A percentile compares a stretch with the other conserved stretches of the same genome.
Evolutionary conservation across 2,888 invertebrate species (phyloP).

Genomic region (Hermodice carunculata): DNA sequence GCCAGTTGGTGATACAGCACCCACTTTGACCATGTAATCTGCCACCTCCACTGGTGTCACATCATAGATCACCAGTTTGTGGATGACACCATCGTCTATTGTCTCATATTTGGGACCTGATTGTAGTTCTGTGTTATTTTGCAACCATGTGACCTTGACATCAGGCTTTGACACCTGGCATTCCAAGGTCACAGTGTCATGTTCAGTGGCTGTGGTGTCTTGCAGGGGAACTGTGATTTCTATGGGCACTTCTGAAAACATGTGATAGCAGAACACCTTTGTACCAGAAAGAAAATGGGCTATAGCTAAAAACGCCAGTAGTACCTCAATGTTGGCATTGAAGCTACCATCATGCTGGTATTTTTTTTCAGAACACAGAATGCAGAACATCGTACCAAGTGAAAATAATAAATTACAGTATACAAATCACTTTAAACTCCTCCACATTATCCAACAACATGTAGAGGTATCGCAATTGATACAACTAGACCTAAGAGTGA

Average conservation of each 20-base stretch:
- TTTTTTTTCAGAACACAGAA: no score
- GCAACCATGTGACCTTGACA: slow-evolving; percentile 61
- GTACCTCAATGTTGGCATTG: no score
- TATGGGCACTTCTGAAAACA: slow-evolving; percentile 56
- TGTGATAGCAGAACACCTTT: no score
- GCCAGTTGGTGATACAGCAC: slow-evolving; percentile 15
- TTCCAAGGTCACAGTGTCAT: slow-evolving; percentile 52
- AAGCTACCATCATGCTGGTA: no score
- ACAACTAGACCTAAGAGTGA: no score
- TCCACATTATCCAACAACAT: no score
- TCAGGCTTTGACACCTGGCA: slow-evolving; percentile 62
- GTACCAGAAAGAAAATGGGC: no score
- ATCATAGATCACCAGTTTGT: slow-evolving; percentile 51
- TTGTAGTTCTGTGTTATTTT: slow-evolving; percentile 35
- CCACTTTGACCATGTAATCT: slow-evolving; percentile 49
- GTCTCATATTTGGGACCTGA: slow-evolving; percentile 49
- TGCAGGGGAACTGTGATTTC: slow-evolving; percentile 54
- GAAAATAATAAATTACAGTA: no score
- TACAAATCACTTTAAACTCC: no score
- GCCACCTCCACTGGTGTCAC: slow-evolving; percentile 48
- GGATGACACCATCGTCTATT: slow-evolving; percentile 49
- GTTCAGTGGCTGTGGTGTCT: slow-evolving; percentile 52
- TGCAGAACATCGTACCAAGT: no score
- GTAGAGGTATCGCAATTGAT: no score
- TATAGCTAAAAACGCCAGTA: no score